Evolutionary conservation across 2,888 invertebrate species (phyloP).

Genomic region (Cephus sareptanus): DNA sequence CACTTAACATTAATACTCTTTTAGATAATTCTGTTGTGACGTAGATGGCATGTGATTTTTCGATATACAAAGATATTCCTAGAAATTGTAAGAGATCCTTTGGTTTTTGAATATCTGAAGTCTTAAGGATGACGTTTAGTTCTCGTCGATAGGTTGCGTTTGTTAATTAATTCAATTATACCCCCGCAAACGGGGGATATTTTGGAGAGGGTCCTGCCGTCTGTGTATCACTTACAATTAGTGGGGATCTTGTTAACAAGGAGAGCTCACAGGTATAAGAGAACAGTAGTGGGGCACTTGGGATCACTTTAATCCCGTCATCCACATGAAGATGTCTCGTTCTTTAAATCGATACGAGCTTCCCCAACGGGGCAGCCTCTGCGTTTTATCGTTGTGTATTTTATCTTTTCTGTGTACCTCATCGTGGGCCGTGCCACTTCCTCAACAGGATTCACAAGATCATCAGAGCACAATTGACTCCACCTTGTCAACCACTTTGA

Average conservation of each 20-base stretch:
- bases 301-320: constrained; percentile 6
- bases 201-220: background rate
- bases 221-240: background rate
- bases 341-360: constrained; percentile 12
- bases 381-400: constrained; percentile 2
- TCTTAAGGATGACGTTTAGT: background rate
- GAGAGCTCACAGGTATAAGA: constrained; percentile 22
- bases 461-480: background rate
- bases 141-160: background rate
- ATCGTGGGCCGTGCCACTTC: background rate
- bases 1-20: background rate
- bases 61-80: background rate
- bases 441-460: constrained; percentile 1
- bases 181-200: background rate
- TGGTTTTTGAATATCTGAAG: background rate
- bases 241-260: constrained; percentile 23
- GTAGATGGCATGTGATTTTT: background rate
- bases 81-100: background rate
- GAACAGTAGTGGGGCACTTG: constrained; percentile 17
- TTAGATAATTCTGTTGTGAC: background rate
- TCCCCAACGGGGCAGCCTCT: background rate
- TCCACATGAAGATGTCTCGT: constrained; percentile 11
- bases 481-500: background rate
- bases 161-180: background rate
- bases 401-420: background rate